Percentiles rank a stretch among this genome's conserved stretches.
These are phyloP conservation scores for Oppia nitens DNA, from an alignment of 1,140 invertebrate genomes.

Conservation along the genomic window DNA sequence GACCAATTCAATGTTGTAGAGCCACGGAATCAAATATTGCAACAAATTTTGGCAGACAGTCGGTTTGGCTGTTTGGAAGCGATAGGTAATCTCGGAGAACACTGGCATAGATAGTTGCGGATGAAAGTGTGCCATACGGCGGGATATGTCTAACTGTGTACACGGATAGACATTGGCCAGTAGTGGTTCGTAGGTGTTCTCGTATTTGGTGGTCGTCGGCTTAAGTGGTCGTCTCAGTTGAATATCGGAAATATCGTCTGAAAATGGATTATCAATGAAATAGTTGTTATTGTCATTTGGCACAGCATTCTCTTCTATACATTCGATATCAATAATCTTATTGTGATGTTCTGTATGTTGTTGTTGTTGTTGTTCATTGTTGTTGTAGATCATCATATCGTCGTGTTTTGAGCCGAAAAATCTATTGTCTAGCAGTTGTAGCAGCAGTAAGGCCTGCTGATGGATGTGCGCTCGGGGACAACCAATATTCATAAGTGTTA, in stretches of 20 bases:
- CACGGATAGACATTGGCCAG: slow-evolving; percentile 45
- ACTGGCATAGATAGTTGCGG: slow-evolving; percentile 96
- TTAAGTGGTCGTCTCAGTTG: slow-evolving; percentile 4
- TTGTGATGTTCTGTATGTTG: background rate
- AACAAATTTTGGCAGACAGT: slow-evolving; percentile 72
- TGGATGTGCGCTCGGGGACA: slow-evolving; percentile 76
- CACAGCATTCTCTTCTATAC: background rate
- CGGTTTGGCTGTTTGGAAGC: slow-evolving; percentile 84
- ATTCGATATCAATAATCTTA: background rate
- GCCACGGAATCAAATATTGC: slow-evolving; percentile 85
- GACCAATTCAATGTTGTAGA: slow-evolving; percentile 95
- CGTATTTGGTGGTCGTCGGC: background rate
- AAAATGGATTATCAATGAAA: background rate
- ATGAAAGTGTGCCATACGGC: slow-evolving; percentile 77
- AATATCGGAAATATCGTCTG: background rate
- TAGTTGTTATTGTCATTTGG: background rate
- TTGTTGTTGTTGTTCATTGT: background rate
- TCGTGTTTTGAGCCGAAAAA: slow-evolving; percentile 57
- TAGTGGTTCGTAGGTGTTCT: slow-evolving; percentile 12
- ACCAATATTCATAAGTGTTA: slow-evolving; percentile 86
- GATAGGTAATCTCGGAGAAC: slow-evolving; percentile 94
- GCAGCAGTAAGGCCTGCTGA: slow-evolving; percentile 76
- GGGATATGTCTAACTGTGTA: slow-evolving; percentile 75
- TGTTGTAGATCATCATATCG: background rate
- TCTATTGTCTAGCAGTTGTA: slow-evolving; percentile 81